Base-by-base conservation (phyloP, 2,797 vertebrate species). In the Enteromius paludinosus region DNA sequence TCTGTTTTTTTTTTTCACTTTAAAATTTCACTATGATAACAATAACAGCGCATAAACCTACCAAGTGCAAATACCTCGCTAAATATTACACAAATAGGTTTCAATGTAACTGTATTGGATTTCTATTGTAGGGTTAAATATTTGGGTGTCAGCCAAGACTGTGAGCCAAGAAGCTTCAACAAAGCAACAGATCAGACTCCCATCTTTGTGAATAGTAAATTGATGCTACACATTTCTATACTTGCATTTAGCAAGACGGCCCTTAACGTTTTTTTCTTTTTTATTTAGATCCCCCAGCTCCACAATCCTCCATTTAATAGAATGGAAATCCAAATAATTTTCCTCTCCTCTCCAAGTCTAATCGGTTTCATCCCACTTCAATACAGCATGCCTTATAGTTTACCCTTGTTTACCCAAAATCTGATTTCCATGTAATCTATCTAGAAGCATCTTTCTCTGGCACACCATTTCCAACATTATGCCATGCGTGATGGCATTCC, bases 341-440 rank as follows among this genome's bases (percentile, higher is more conserved):
- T 64, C 10, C n/a, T 45, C 9, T 20, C 17, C 62, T 3, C 43
- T 33, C 43, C 66, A 10, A 66, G 28, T 74, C 30, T 75, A 86
- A 82, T 73, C 70, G 33, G 56, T 62, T 85, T 56, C 41, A 41
- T 68, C 43, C 62, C 45, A 35, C 11, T 82, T 49, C 66, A 75
- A 56, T 78, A 64, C 52, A 35, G 7, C 11, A 15, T 62, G 28
- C 38, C 79, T 78, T 25, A 72, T 25, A 72, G 23, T 47, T 54
- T 81, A 52, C 49, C 41, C 64, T 78, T 75, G 65, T n/a, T n/a
- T n/a, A n/a, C 45, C 54, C 70, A 65, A 65, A 84, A 87, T 85
- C 72, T 78, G 81, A 89, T 88, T 88, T 87, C 65, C 66, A 84
- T 81, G 52, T 84, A 87, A 87, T 88, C 81, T 82, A 41, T 85